phyloP scores from a whole-genome alignment of 2,888 invertebrate species.

The Polietes domitor region DNA sequence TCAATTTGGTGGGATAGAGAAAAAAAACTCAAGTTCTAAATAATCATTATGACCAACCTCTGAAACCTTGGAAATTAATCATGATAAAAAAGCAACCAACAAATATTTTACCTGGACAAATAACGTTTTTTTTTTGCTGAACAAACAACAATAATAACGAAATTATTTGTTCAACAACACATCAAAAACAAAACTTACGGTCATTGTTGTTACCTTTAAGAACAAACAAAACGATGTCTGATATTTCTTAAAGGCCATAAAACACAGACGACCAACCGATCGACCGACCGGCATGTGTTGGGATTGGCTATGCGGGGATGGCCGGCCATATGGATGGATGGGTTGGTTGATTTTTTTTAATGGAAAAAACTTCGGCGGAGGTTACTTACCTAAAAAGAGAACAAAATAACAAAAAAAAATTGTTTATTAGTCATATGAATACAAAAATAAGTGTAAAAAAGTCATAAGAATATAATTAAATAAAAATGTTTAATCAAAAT shows the following conservation, averaged over 20 bases:
- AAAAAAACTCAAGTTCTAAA: not conserved
- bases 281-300: constrained; percentile 32
- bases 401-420: constrained; percentile 23
- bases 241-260: constrained; percentile 43
- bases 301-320: constrained; percentile 11
- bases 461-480: constrained; percentile 28
- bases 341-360: not conserved
- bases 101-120: constrained; percentile 37
- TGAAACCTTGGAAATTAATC: not conserved
- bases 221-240: constrained; percentile 46
- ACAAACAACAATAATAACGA: not conserved
- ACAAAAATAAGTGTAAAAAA: too few relatives aligned
- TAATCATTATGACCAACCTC: not conserved
- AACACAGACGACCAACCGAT: constrained; percentile 27
- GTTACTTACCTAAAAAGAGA: constrained; percentile 65
- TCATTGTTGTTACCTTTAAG: constrained; percentile 41
- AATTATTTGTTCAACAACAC: not conserved
- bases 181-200: constrained; percentile 39
- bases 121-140: not conserved
- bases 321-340: constrained; percentile 14
- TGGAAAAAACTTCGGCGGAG: constrained; percentile 45
- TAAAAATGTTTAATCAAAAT: constrained; percentile 27
- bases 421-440: constrained; percentile 55
- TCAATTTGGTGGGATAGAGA: not conserved
- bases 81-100: not conserved